Percentiles rank a stretch among this genome's conserved stretches.
Conservation (phyloP, 1,140 invertebrate species). For the Trichoplusia ni region DNA sequence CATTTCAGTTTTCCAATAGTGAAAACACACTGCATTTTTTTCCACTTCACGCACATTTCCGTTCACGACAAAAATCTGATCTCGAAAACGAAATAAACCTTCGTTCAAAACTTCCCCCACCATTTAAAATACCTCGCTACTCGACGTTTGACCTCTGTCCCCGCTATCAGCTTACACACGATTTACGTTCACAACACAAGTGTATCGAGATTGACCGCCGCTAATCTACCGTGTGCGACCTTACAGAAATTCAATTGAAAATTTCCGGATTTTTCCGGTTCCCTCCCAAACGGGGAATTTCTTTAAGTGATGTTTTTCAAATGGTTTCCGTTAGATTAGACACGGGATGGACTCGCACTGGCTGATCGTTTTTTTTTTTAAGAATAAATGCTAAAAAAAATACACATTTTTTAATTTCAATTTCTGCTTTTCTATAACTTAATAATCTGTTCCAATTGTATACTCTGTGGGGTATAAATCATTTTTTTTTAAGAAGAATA, state of each 20-base stretch:
- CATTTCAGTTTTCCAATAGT: too few species aligned
- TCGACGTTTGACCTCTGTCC: constrained; percentile 10
- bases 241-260: constrained; percentile 73
- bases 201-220: constrained; percentile 43
- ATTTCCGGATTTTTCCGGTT: constrained; percentile 56
- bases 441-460: too few species aligned
- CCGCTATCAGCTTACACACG: constrained; percentile 61
- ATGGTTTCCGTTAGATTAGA: constrained; percentile 69
- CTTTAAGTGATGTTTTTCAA: constrained; percentile 65
- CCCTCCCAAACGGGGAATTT: constrained; percentile 43
- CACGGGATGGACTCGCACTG: constrained; percentile 11
- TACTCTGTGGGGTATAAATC: too few species aligned
- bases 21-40: too few species aligned
- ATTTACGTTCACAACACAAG: constrained; percentile 54
- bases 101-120: background rate
- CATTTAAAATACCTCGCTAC: background rate
- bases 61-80: background rate
- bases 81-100: background rate
- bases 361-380: background rate
- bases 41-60: background rate
- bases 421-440: too few species aligned
- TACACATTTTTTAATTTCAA: too few species aligned
- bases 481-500: too few species aligned
- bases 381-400: too few species aligned
- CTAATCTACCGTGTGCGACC: constrained; percentile 65